phyloP scores from a whole-genome alignment of 2,797 vertebrate species.

The Eutrigla gurnardus region DNA sequence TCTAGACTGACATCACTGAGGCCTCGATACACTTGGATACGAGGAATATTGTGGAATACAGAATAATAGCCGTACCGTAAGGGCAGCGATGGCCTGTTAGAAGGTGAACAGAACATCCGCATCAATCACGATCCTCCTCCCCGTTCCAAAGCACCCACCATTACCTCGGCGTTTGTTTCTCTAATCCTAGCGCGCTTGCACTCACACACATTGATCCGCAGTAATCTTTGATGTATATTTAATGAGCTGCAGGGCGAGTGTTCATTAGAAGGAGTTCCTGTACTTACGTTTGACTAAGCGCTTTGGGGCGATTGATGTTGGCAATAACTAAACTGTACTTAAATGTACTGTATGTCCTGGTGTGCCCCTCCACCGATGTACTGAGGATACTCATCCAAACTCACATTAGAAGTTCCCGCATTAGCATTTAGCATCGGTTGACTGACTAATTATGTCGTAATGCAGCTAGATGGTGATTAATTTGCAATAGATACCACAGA shows the following conservation, averaged over 20 bases:
- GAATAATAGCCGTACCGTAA: neutral
- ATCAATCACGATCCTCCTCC: constrained; percentile 19
- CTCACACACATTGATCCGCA: constrained; percentile 62
- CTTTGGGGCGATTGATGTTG: constrained; percentile 22
- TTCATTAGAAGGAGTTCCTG: constrained; percentile 67
- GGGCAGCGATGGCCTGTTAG: neutral
- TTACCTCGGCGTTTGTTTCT: constrained; percentile 37
- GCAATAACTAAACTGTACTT: constrained; percentile 22
- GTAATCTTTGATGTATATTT: constrained; percentile 79
- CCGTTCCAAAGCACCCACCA: constrained; percentile 38
- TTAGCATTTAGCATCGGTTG: neutral
- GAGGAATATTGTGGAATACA: neutral
- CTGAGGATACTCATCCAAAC: neutral
- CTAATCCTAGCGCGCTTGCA: constrained; percentile 37
- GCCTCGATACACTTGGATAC: neutral
- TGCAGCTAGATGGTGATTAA: neutral
- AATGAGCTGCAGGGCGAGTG: constrained; percentile 68
- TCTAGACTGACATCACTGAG: neutral
- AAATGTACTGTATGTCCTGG: neutral
- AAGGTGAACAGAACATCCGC: constrained; percentile 15
- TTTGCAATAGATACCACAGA: neutral
- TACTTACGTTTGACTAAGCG: constrained; percentile 56
- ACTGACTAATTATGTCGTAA: neutral
- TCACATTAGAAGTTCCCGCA: neutral
- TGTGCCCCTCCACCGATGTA: neutral